A percentile compares a stretch with the other conserved stretches of the same genome.
These are phyloP conservation scores for Lytechinus pictus DNA, from an alignment of 35 echinoderm and acorn worm genomes.

Conservation along the genomic window DNA sequence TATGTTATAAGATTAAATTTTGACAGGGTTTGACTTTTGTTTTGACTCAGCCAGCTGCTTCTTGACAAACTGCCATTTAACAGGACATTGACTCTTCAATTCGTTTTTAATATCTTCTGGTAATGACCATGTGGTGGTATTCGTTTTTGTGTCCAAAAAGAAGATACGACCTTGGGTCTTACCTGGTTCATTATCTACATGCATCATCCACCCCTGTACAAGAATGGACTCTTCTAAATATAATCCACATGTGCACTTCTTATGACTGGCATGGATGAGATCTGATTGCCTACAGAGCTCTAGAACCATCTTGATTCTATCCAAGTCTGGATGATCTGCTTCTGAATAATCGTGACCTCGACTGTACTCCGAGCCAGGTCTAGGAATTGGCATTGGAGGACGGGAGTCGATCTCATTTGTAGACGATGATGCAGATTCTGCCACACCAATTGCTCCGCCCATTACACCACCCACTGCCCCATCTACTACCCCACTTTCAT, in stretches of 20 bases:
- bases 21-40: neutral
- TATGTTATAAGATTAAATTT: neutral
- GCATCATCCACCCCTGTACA: conserved; percentile 86
- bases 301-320: conserved; percentile 56
- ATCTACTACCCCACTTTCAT: no score
- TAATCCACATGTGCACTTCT: conserved; percentile 83
- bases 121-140: conserved; percentile 65
- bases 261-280: conserved; percentile 27
- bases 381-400: conserved; percentile 69
- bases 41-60: conserved; percentile 10
- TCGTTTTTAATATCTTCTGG: conserved; percentile 40
- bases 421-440: neutral
- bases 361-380: conserved; percentile 48
- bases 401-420: neutral
- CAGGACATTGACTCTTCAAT: conserved; percentile 4
- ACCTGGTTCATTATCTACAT: conserved; percentile 68
- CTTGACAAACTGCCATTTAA: conserved; percentile 35
- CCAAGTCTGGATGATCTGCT: conserved; percentile 52
- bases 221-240: conserved; percentile 80
- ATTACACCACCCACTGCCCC: neutral
- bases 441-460: neutral
- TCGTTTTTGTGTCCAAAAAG: conserved; percentile 72
- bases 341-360: conserved; percentile 73
- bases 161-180: conserved; percentile 70
- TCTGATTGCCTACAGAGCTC: conserved; percentile 70